These are phyloP conservation scores for Pelecanus crispus DNA, from an alignment of 2,113 vertebrate genomes.

Conservation along the genomic window DNA sequence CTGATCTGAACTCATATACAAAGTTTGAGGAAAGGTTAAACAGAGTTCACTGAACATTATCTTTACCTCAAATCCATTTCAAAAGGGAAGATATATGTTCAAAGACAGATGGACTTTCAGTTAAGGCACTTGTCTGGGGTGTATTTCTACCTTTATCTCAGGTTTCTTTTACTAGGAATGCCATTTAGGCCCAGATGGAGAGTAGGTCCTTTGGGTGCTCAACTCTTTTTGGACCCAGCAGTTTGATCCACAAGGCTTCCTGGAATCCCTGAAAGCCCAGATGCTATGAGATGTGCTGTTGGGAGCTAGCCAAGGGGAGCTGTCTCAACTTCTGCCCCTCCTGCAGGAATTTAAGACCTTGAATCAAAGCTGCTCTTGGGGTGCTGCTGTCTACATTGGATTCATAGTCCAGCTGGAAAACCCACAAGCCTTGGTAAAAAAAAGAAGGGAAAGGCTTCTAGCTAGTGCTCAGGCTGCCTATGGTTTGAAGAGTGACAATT, in stretches of 20 bases:
- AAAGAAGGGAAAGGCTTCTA: not conserved
- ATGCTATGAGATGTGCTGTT: not conserved
- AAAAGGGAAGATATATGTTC: not conserved
- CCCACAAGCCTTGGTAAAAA: not conserved
- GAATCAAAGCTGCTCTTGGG: not conserved
- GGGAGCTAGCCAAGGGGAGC: not conserved
- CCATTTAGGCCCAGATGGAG: not conserved
- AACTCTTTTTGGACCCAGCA: not conserved
- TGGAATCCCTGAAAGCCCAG: not conserved
- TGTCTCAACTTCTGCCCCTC: not conserved
- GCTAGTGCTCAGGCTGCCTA: fast-evolving
- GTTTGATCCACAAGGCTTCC: not conserved
- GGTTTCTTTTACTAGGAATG: not conserved
- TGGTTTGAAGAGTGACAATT: not conserved
- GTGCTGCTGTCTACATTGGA: not conserved
- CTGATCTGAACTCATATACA: not conserved
- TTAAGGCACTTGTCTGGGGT: not conserved
- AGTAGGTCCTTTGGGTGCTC: not conserved
- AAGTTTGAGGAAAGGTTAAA: not conserved
- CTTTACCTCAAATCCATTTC: not conserved
- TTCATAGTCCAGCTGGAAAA: not conserved
- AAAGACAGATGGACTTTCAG: not conserved
- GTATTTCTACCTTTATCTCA: not conserved
- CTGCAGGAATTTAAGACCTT: not conserved
- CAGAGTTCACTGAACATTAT: not conserved